Conservation (phyloP, 2,888 invertebrate genomes). For the Dryobota labecula region DNA sequence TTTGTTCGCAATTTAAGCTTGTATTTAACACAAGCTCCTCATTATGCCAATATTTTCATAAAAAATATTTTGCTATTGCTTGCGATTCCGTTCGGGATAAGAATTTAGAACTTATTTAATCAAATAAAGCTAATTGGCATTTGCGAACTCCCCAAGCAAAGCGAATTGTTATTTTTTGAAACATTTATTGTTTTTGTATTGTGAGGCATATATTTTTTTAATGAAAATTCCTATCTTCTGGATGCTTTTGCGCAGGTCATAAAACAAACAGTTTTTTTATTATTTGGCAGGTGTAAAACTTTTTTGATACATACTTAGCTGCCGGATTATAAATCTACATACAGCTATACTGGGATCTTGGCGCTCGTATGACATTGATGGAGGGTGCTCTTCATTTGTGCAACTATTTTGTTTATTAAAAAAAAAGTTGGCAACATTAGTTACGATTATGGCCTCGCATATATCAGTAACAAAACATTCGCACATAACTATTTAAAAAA, state of each 20-base stretch:
- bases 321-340: not conserved
- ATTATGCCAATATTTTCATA: not conserved
- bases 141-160: constrained; percentile 2
- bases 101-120: not conserved
- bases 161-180: not conserved
- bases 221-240: not conserved
- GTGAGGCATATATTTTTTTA: not conserved
- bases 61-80: not conserved
- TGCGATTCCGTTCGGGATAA: not conserved
- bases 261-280: not conserved
- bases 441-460: not conserved
- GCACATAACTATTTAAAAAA: not conserved
- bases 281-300: too few species aligned
- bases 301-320: not conserved
- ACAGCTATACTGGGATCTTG: not conserved
- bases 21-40: too few species aligned
- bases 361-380: not conserved
- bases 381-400: not conserved
- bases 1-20: too few species aligned
- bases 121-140: not conserved
- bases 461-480: not conserved
- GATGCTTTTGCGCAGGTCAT: not conserved
- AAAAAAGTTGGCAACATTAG: not conserved
- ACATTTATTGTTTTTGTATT: not conserved
- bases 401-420: not conserved